Conservation (phyloP, 2,113 vertebrate species). For the Calonectris borealis region DNA sequence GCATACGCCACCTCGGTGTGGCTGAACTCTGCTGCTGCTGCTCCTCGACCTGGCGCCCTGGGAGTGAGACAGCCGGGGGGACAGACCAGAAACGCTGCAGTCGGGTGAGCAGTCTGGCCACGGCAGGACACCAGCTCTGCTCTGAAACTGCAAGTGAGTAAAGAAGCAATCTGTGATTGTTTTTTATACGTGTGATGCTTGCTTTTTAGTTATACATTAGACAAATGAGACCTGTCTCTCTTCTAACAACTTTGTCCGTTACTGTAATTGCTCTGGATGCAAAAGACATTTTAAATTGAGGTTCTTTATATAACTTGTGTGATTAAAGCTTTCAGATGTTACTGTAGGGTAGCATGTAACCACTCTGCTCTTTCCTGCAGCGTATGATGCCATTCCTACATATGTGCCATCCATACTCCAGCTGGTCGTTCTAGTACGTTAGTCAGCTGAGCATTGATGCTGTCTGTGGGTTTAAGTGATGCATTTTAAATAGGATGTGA, state of each 20-base stretch:
- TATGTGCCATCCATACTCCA: background rate
- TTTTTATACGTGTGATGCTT: background rate
- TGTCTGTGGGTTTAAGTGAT: background rate
- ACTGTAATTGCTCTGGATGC: background rate
- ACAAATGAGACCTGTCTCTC: background rate
- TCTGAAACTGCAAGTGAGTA: background rate
- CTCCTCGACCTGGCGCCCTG: background rate
- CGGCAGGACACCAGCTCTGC: background rate
- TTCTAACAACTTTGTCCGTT: background rate
- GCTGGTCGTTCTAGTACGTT: background rate
- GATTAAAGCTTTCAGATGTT: background rate
- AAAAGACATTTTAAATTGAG: background rate
- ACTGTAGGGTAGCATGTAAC: background rate
- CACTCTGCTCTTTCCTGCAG: background rate
- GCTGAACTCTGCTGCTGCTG: background rate
- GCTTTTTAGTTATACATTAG: background rate
- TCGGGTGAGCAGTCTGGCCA: rapidly evolving
- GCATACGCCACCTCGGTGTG: rapidly evolving
- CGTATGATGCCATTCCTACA: background rate
- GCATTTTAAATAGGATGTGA: background rate
- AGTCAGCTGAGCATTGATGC: background rate
- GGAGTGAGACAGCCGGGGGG: rapidly evolving
- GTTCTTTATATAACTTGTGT: background rate
- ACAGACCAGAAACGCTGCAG: background rate
- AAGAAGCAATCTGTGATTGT: background rate